Evolutionary conservation across 2,797 vertebrate genomes (phyloP), one percentile per base, ranked within the genome.

Genomic region (Chanos chanos): DNA sequence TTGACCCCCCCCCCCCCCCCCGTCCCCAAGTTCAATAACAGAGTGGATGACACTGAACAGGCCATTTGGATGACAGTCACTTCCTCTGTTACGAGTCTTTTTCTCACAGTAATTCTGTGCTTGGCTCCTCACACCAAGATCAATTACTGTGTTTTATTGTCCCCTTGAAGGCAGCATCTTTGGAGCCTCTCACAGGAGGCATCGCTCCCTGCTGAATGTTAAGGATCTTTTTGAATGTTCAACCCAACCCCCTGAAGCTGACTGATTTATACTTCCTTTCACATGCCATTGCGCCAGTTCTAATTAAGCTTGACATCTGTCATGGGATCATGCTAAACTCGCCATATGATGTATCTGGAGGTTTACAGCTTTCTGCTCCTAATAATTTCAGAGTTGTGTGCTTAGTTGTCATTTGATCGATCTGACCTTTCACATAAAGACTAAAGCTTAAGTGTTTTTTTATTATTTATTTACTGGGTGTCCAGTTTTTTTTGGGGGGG

Each of bases 281-380:
- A 18, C 39, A 44, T 30, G 37, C 9, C 34, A 55, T 62, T 51
- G 25, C 39, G 63, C 71, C 45, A 72, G 27, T 64, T 39, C 45
- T 80, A 77, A 83, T 83, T 60, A 77, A 75, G 50, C 56, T 67
- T 47, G 73, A 73, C 55, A 77, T 81, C 69, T 76, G 70, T 70
- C n/a, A n/a, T n/a, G n/a, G n/a, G n/a, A n/a, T n/a, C n/a, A n/a
- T n/a, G n/a, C n/a, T n/a, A n/a, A n/a, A n/a, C n/a, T n/a, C n/a
- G n/a, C n/a, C n/a, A n/a, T n/a, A n/a, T n/a, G n/a, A n/a, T n/a
- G n/a, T n/a, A n/a, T n/a, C n/a, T n/a, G n/a, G n/a, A n/a, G n/a
- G n/a, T n/a, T n/a, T n/a, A n/a, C n/a, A n/a, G n/a, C n/a, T n/a
- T n/a, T n/a, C n/a, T n/a, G n/a, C n/a, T n/a, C n/a, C n/a, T n/a